These are phyloP conservation scores for Thamnaconus septentrionalis DNA, from an alignment of 2,113 vertebrate species.

Conservation along the genomic window DNA sequence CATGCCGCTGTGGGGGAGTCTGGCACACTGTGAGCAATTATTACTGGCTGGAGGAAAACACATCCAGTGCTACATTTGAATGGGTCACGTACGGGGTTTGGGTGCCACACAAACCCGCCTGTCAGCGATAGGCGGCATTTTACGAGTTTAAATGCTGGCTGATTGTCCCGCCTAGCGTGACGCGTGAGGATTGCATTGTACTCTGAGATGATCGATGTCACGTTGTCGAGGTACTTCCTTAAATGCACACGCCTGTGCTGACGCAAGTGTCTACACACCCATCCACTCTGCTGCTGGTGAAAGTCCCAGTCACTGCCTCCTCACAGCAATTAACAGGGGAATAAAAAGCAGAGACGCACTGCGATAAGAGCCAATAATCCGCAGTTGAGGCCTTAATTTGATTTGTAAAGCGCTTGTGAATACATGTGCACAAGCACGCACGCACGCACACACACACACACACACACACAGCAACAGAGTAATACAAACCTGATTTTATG, in stretches of 20 bases:
- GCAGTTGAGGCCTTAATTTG: not conserved
- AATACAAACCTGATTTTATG: not conserved
- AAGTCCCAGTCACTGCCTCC: too few species aligned
- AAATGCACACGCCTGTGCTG: slow-evolving; percentile 18
- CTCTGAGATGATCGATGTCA: too few species aligned
- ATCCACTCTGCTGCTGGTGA: not conserved
- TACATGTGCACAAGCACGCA: too few species aligned
- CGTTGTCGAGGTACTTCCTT: slow-evolving; percentile 16
- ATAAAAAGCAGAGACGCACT: not conserved
- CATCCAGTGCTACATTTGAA: slow-evolving; percentile 45
- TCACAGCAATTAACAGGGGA: too few species aligned
- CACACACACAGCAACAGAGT: not conserved
- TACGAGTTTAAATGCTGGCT: not conserved
- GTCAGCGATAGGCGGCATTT: slow-evolving; percentile 1
- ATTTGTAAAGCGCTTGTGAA: slow-evolving; percentile 4
- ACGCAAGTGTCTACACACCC: slow-evolving; percentile 45
- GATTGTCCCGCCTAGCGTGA: too few species aligned
- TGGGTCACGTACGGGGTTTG: slow-evolving; percentile 37
- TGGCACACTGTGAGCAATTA: slow-evolving; percentile 53
- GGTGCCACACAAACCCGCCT: not conserved
- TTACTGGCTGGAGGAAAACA: slow-evolving; percentile 60
- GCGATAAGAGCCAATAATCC: slow-evolving; percentile 3
- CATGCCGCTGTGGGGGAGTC: slow-evolving; percentile 57
- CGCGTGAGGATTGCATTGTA: too few species aligned
- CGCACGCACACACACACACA: too few species aligned